Conservation (phyloP, 2,113 vertebrate species). For the Tor tambroides region DNA sequence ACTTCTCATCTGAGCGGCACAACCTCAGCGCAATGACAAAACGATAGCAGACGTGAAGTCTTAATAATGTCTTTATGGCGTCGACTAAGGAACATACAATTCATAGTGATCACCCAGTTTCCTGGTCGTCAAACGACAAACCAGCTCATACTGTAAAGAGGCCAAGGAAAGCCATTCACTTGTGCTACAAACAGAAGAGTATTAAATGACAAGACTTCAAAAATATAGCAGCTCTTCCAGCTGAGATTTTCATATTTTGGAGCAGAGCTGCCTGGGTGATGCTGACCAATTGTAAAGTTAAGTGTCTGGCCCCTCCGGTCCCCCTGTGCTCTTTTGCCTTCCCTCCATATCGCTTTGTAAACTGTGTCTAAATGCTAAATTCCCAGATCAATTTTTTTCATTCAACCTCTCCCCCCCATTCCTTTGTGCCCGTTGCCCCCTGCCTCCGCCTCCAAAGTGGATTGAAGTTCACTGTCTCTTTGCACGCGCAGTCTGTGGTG, state of each 20-base stretch:
- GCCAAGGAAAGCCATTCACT: not conserved
- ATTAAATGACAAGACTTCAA: not conserved
- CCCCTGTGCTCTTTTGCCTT: slow-evolving; percentile 63
- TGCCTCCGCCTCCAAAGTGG: slow-evolving; percentile 65
- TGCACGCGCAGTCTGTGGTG: slow-evolving; percentile 47
- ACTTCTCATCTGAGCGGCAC: slow-evolving; percentile 35
- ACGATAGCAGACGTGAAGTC: slow-evolving; percentile 32
- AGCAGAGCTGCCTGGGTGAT: slow-evolving; percentile 64
- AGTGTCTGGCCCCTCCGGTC: slow-evolving; percentile 65
- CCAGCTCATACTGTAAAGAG: not conserved
- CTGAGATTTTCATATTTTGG: slow-evolving; percentile 39
- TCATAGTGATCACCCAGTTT: not conserved
- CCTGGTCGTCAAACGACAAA: not conserved
- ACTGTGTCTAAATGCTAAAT: slow-evolving; percentile 85
- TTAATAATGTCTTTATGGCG: slow-evolving; percentile 8
- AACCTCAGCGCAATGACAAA: slow-evolving; percentile 38
- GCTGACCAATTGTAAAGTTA: slow-evolving; percentile 77
- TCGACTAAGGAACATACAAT: not conserved
- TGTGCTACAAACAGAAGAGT: not conserved
- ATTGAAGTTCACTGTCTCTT: slow-evolving; percentile 71
- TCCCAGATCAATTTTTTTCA: slow-evolving; percentile 80
- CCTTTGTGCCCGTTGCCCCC: slow-evolving; percentile 62
- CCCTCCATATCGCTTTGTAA: slow-evolving; percentile 77
- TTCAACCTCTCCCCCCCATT: slow-evolving; percentile 70
- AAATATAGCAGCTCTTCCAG: not conserved